phyloP scores from a whole-genome alignment of 2,888 invertebrate species.

The Branchellion lobata region DNA sequence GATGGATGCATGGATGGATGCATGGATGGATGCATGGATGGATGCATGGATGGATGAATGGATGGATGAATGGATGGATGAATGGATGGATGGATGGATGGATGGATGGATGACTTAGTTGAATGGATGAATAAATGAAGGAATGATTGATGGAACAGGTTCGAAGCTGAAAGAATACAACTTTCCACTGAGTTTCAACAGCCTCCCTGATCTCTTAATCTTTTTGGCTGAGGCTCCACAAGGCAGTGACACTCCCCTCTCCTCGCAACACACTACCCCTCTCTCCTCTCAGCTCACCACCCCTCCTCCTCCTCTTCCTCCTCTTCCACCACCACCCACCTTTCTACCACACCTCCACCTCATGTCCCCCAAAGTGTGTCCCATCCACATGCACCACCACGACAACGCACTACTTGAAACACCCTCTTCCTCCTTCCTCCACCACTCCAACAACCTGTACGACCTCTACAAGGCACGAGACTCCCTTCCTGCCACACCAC shows the following conservation, averaged over 20 bases:
- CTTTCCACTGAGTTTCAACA: conserved; percentile 5
- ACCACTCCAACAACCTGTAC: neutral
- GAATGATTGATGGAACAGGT: neutral
- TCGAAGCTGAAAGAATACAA: conserved; percentile 1
- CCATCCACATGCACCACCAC: neutral
- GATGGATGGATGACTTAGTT: too few relatives aligned
- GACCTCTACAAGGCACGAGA: neutral
- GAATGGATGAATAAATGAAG: too few relatives aligned
- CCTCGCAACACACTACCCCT: too few relatives aligned
- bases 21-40: too few relatives aligned
- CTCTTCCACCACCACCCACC: neutral
- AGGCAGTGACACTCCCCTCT: neutral
- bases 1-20: neutral
- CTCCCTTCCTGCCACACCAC: neutral
- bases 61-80: too few relatives aligned
- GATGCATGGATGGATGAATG: too few relatives aligned
- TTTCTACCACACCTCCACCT: neutral
- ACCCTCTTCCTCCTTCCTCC: neutral
- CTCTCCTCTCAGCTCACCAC: too few relatives aligned
- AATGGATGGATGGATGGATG: too few relatives aligned
- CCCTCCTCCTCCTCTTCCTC: neutral
- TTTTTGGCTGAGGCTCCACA: neutral
- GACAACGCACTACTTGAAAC: neutral
- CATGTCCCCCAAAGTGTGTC: neutral
- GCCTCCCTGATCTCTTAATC: neutral